These are phyloP conservation scores for Nothobranchius kuhntae DNA, from an alignment of 2,113 vertebrate genomes.

Conservation along the genomic window DNA sequence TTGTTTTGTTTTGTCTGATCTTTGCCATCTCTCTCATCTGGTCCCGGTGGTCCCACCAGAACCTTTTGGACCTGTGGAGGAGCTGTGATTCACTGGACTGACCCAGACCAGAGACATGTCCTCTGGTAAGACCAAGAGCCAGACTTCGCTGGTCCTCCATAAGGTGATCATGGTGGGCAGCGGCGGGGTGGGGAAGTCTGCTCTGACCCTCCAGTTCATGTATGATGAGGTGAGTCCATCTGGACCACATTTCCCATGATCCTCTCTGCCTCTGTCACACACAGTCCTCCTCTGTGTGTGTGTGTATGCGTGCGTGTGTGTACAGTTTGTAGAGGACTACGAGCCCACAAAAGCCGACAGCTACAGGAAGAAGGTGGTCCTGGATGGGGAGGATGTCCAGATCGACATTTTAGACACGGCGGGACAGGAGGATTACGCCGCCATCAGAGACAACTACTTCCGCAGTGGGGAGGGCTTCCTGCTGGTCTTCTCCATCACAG, in stretches of 20 bases:
- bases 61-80: background rate
- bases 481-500: slow-evolving; percentile 95
- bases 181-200: slow-evolving; percentile 79
- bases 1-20: no score
- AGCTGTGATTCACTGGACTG: slow-evolving; percentile 9
- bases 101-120: slow-evolving; percentile 62
- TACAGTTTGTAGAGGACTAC: slow-evolving; percentile 97
- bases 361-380: slow-evolving; percentile 97
- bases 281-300: background rate
- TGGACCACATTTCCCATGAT: slow-evolving; percentile 9
- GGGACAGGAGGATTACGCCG: slow-evolving; percentile 96
- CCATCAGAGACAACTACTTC: slow-evolving; percentile 98
- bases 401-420: slow-evolving; percentile 91
- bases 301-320: background rate
- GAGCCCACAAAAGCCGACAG: slow-evolving; percentile 99
- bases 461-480: slow-evolving; percentile 97
- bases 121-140: slow-evolving; percentile 74
- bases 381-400: slow-evolving; percentile 97
- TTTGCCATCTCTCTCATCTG: no score
- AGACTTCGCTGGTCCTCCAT: slow-evolving; percentile 78
- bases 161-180: slow-evolving; percentile 83
- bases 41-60: no score
- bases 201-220: slow-evolving; percentile 82
- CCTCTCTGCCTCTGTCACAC: background rate
- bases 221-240: slow-evolving; percentile 76